A percentile compares a stretch with the other conserved stretches of the same genome.
These are phyloP conservation scores for Drosophila paulistorum DNA, from an alignment of 1,140 invertebrate species.

Conservation along the genomic window DNA sequence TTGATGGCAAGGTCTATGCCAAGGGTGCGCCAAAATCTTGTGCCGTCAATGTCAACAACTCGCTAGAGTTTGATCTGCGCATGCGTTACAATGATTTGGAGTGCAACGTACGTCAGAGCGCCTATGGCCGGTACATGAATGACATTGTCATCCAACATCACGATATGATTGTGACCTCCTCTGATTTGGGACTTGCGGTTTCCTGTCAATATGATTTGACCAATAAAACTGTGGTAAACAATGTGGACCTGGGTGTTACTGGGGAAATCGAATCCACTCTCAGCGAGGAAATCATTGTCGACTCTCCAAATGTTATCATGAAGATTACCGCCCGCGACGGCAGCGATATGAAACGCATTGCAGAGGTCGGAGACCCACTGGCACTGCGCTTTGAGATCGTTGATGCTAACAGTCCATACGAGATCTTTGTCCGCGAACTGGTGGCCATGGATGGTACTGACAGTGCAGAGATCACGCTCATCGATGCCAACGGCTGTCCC, in stretches of 20 bases:
- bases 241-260: conserved; percentile 94
- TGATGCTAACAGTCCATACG: conserved; percentile 95
- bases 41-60: conserved; percentile 92
- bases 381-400: conserved; percentile 95
- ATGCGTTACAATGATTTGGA: conserved; percentile 96
- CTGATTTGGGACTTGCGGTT: conserved; percentile 95
- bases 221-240: conserved; percentile 96
- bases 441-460: conserved; percentile 97
- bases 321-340: conserved; percentile 92
- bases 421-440: conserved; percentile 96
- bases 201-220: conserved; percentile 96
- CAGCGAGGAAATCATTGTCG: conserved; percentile 93
- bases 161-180: conserved; percentile 96
- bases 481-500: conserved; percentile 96
- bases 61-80: conserved; percentile 92
- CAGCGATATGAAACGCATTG: conserved; percentile 90
- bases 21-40: conserved; percentile 96
- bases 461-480: conserved; percentile 95
- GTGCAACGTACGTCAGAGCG: conserved; percentile 93
- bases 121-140: conserved; percentile 92
- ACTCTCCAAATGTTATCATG: conserved; percentile 97
- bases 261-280: conserved; percentile 91
- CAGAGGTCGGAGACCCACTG: conserved; percentile 94
- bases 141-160: conserved; percentile 97
- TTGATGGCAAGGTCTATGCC: conserved; percentile 97